Evolutionary conservation across 1,140 invertebrate genomes (phyloP), one percentile per base, ranked within the genome.

Genomic region (Brachionus calyciflorus): DNA sequence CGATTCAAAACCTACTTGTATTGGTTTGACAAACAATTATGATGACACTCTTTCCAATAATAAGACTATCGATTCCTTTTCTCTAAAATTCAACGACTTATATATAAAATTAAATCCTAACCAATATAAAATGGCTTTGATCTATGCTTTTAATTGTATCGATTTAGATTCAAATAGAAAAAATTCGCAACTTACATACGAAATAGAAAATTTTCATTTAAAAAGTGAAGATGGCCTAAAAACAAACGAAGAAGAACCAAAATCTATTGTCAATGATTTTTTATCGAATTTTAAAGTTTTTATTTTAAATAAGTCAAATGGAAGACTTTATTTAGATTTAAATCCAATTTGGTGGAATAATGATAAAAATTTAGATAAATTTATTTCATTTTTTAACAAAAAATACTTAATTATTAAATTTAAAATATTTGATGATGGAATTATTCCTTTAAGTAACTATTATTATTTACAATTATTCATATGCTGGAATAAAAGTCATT

Each of bases 91-190:
- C 9, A 17, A 60, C n/a, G 10, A 60, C 37, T 60, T 33, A 4
- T 33, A 19, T 17, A 3, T 60, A 10, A 33, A 60, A 1, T 17
- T 37, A 17, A 60, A 60, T 17, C 55, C n/a, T n/a, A n/a, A 60
- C 14, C 9, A 19, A 33, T 60, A 33, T 33, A 60, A 60, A 60
- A 17, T 21, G 14, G 55, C 28, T 17, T 10, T 37, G 10, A 33
- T 60, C 3, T 60, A 60, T 37, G 14, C 33, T 7, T 60, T 60
- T 60, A 60, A 60, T 60, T 60, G 55, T 28, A 33, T 60, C 30
- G 55, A 60, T 40, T 60, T 60, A 30, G 55, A 60, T 17, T 37
- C 55, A 10, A 37, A n/a, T 60, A 37, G 0, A 37, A 60, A 60
- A 60, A 60, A 60, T 37, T 60, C n/a, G 3, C 12, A 60, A 9